Evolutionary conservation across 2,113 vertebrate genomes (phyloP).

Genomic region (Motacilla tschutschensis): DNA sequence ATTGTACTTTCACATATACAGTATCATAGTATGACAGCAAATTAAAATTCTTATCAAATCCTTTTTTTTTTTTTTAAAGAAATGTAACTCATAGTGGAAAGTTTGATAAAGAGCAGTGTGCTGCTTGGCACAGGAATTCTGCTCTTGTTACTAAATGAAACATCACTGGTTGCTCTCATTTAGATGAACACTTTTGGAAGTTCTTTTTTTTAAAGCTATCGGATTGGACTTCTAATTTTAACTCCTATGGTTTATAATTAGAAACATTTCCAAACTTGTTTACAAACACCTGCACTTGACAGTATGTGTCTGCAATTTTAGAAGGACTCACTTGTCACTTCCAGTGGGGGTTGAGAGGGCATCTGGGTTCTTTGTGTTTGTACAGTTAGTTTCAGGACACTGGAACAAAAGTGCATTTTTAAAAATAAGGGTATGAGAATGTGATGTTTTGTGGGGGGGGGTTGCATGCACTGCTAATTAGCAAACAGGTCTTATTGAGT

Average conservation of each 20-base stretch:
- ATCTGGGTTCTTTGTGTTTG: slow-evolving; percentile 35
- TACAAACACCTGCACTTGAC: slow-evolving; percentile 69
- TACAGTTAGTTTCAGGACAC: not conserved
- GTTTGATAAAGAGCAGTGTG: not conserved
- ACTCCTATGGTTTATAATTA: slow-evolving; percentile 66
- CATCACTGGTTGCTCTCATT: slow-evolving; percentile 28
- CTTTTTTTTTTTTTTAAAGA: not conserved
- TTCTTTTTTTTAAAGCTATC: slow-evolving; percentile 46
- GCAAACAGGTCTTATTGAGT: not conserved
- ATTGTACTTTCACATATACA: not conserved
- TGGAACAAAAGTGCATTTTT: not conserved
- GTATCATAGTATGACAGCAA: not conserved
- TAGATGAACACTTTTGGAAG: slow-evolving; percentile 52
- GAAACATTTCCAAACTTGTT: slow-evolving; percentile 74
- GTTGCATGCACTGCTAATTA: not conserved
- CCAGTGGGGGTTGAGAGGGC: not conserved
- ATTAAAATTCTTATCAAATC: not conserved
- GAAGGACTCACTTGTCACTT: slow-evolving; percentile 57
- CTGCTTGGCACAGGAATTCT: not conserved
- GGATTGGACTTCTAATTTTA: slow-evolving; percentile 72
- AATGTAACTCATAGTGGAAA: not conserved
- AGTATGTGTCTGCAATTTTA: slow-evolving; percentile 47
- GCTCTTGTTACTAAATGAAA: not conserved
- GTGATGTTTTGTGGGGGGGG: not conserved
- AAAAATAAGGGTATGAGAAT: not conserved